These are phyloP conservation scores for Halictus ligatus DNA, from an alignment of 2,888 invertebrate species.

Conservation along the genomic window DNA sequence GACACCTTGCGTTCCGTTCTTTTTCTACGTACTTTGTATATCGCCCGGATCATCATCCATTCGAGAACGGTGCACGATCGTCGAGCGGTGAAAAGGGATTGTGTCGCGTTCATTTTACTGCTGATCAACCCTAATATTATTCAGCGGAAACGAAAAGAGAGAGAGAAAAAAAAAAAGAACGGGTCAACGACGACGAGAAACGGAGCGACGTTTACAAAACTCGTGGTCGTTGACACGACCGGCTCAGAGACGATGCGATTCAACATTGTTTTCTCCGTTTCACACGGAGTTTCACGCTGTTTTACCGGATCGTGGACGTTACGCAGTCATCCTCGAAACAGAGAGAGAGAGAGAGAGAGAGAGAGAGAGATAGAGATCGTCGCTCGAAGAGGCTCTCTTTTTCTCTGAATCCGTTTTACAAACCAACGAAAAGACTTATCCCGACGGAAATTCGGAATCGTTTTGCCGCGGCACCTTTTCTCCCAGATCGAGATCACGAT, in stretches of 20 bases:
- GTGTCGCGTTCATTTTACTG: slow-evolving; percentile 70
- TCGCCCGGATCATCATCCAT: slow-evolving; percentile 57
- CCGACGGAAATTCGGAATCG: background rate
- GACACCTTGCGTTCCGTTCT: slow-evolving; percentile 73
- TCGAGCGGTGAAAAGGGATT: slow-evolving; percentile 61
- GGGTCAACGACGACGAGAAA: slow-evolving; percentile 42
- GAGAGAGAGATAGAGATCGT: no score
- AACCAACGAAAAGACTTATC: background rate
- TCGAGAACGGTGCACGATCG: slow-evolving; percentile 69
- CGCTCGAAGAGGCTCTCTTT: background rate
- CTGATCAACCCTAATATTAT: slow-evolving; percentile 74
- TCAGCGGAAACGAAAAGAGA: no score
- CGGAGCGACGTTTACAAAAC: background rate
- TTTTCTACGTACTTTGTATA: slow-evolving; percentile 79
- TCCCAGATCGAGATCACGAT: background rate
- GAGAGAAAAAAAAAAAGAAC: no score
- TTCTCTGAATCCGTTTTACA: background rate
- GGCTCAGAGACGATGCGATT: slow-evolving; percentile 70
- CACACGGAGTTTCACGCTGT: background rate
- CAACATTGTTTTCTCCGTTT: slow-evolving; percentile 52
- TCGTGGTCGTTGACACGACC: slow-evolving; percentile 38
- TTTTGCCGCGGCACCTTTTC: background rate
- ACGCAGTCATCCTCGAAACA: background rate
- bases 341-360: no score
- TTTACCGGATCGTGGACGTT: background rate